Evolutionary conservation across 2,797 vertebrate genomes (phyloP).

Genomic region (Meda fulgida): DNA sequence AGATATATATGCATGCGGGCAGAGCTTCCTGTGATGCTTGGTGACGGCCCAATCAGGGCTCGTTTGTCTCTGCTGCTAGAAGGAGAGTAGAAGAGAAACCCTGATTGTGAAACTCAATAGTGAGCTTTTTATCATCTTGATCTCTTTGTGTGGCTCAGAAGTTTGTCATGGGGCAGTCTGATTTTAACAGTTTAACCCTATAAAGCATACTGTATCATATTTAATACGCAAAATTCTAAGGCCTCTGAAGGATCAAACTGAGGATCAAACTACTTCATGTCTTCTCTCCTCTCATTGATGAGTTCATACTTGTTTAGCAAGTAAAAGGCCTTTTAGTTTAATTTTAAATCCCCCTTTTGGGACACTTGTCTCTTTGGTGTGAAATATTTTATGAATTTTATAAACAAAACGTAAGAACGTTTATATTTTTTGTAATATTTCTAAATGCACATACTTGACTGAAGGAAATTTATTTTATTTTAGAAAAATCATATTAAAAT

Average conservation of each 20-base stretch:
- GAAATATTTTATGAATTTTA: neutral
- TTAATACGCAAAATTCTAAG: neutral
- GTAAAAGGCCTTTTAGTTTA: neutral
- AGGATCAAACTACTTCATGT: neutral
- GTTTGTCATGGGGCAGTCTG: neutral
- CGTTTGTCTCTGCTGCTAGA: conserved; percentile 24
- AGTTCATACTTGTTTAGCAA: neutral
- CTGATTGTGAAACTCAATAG: conserved; percentile 1
- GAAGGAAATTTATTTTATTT: neutral
- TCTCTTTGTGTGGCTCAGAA: neutral
- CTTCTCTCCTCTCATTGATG: neutral
- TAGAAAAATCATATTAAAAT: neutral
- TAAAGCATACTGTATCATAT: neutral
- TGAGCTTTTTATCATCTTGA: neutral
- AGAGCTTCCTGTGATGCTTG: conserved; percentile 33
- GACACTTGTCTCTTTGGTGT: neutral
- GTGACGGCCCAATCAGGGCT: conserved; percentile 18
- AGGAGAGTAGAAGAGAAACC: conserved; percentile 19
- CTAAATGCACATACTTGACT: neutral
- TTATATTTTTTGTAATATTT: neutral
- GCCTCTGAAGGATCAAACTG: neutral
- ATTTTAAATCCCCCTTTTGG: neutral
- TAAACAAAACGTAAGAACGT: neutral
- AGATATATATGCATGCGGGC: neutral
- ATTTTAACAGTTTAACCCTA: neutral